Conservation (phyloP, 2,797 vertebrate species). For the Euphonia xanthogaster region DNA sequence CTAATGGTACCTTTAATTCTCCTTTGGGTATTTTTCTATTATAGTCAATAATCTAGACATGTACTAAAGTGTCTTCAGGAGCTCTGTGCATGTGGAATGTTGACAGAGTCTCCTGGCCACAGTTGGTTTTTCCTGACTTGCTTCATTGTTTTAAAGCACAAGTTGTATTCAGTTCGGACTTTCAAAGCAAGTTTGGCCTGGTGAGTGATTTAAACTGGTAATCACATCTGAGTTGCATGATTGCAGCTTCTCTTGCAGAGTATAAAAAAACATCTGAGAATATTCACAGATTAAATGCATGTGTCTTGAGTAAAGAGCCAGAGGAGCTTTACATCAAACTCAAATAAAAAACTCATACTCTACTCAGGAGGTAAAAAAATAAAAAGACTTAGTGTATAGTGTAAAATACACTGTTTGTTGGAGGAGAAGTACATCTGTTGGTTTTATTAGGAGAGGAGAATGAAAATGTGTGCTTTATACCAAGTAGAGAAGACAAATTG, state of each 20-base stretch:
- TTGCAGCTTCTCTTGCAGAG: not conserved
- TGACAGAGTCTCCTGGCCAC: not conserved
- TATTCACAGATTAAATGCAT: slow-evolving; percentile 80
- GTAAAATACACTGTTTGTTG: not conserved
- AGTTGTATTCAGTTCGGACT: not conserved
- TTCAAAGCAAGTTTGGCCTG: slow-evolving; percentile 31
- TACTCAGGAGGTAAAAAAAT: slow-evolving; percentile 27
- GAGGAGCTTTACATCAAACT: slow-evolving; percentile 76
- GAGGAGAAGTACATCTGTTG: slow-evolving; percentile 27
- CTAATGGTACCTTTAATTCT: not conserved
- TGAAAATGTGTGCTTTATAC: not conserved
- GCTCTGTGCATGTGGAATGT: not conserved
- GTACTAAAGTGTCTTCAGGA: not conserved
- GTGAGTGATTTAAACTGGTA: slow-evolving; percentile 33
- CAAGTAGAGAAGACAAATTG: not conserved
- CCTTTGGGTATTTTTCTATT: not conserved
- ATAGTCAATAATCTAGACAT: not conserved
- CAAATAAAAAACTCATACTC: slow-evolving; percentile 68
- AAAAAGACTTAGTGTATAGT: not conserved
- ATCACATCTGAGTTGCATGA: slow-evolving; percentile 51
- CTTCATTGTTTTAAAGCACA: slow-evolving; percentile 6
- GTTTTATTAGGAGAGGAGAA: slow-evolving; percentile 28
- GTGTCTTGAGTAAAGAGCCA: slow-evolving; percentile 68
- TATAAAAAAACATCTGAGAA: slow-evolving; percentile 74
- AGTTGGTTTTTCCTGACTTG: not conserved